Percentiles rank a stretch among this genome's conserved stretches.
These are phyloP conservation scores for Habroteleia sp. DNA, from an alignment of 2,888 invertebrate species.

Conservation along the genomic window DNA sequence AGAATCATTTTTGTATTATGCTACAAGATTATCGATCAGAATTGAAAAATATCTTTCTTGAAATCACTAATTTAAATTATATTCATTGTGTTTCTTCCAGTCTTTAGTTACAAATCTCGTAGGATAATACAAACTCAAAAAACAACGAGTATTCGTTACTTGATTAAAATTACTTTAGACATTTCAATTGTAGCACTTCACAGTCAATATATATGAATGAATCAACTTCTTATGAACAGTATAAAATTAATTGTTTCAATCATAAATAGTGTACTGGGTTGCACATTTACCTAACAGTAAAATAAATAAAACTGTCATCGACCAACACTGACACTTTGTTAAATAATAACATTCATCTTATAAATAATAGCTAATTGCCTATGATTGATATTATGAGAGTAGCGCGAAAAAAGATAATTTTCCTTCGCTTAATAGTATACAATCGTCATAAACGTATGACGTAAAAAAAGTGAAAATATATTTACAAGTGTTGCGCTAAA, in stretches of 20 bases:
- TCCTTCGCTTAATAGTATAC: constrained; percentile 29
- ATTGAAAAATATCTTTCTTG: constrained; percentile 6
- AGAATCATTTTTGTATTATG: constrained; percentile 25
- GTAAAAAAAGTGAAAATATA: constrained; percentile 44
- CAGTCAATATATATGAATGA: constrained; percentile 7
- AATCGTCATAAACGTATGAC: constrained; percentile 37
- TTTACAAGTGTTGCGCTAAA: constrained; percentile 43
- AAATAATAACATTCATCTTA: constrained; percentile 36
- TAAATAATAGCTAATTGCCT: constrained; percentile 30
- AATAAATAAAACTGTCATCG: constrained; percentile 52
- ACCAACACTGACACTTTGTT: constrained; percentile 32
- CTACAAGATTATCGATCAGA: constrained; percentile 38
- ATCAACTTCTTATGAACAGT: constrained; percentile 15
- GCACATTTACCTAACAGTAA: constrained; percentile 52
- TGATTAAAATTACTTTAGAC: constrained; percentile 8
- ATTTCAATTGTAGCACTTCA: constrained; percentile 10
- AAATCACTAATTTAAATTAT: constrained; percentile 27
- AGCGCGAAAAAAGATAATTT: not conserved
- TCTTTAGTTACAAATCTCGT: constrained; percentile 45
- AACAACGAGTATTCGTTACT: constrained; percentile 21
- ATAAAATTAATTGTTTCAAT: constrained; percentile 14
- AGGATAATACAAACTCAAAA: constrained; percentile 39
- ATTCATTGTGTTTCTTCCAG: constrained; percentile 33
- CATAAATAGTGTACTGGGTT: constrained; percentile 36
- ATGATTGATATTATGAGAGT: constrained; percentile 17